Evolutionary conservation across 2,797 vertebrate species (phyloP), one percentile per base, ranked within the genome.

Genomic region (Xiphophorus birchmanni): DNA sequence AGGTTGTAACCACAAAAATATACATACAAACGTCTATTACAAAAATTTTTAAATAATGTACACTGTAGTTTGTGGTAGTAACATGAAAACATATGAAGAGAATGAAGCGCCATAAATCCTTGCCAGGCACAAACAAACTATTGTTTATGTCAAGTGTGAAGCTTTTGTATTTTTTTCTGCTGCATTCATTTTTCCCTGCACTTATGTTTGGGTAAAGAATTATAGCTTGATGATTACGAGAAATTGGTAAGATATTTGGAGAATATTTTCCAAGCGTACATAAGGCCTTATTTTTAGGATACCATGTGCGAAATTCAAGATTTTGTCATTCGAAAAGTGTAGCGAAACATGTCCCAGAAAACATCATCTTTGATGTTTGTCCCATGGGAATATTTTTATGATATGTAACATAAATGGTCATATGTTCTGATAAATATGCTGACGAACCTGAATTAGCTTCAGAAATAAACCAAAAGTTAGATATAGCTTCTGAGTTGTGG

Each of bases 381-480:
- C 65, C 65, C 37, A 5, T 26, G 63, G 8, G 18, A 10, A 40
- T 69, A 10, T 11, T 9, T 67, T 69, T 42, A 69, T 26, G 3
- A 69, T 12, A 23, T 42, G 69, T 23, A 54, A 42, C 56, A 77
- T 76, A 18, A 50, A 80, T 60, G 12, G 42, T 45, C 50, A 79
- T 23, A 8, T 44, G 42, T 79, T 76, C 10, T 74, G 35, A 11
- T 65, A 84, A 87, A 80, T 77, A 44, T 44, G 17, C 42, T 67
- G 63, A 74, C 56, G 35, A n/a, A 65, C 26, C 69, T 10, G 17
- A 15, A 26, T 82, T 37, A 69, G 35, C 73, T 50, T 73, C 45
- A 52, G 47, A 50, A 79, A 79, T 77, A 80, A 77, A 87, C 23
- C 47, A 10, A 69, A 69, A 69, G 37, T 42, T 35, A 26, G 37